Percentiles rank a stretch among this genome's conserved stretches.
Conservation (phyloP, 2,797 vertebrate genomes). For the Alca torda region DNA sequence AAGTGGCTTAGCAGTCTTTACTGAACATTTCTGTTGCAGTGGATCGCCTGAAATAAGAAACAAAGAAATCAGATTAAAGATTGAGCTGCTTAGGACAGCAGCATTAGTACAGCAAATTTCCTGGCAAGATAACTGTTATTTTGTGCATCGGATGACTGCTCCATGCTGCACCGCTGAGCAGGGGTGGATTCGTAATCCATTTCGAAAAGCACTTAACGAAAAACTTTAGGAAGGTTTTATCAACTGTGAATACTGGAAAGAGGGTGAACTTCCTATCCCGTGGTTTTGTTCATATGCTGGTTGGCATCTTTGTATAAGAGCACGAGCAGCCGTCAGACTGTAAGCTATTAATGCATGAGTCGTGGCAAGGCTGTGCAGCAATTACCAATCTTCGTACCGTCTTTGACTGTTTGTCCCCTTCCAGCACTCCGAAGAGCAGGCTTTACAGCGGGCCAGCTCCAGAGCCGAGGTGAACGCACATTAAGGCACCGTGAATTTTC, state of each 20-base stretch:
- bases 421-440: background rate
- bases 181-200: background rate
- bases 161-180: background rate
- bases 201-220: background rate
- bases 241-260: background rate
- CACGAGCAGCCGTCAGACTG: background rate
- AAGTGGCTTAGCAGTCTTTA: slow-evolving; percentile 11
- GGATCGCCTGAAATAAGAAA: slow-evolving; percentile 10
- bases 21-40: background rate
- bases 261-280: background rate
- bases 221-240: slow-evolving; percentile 27
- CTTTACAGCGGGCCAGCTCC: background rate
- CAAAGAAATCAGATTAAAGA: slow-evolving; percentile 43
- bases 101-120: slow-evolving; percentile 13
- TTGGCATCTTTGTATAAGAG: slow-evolving; percentile 3
- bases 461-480: background rate
- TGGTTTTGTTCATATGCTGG: background rate
- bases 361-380: background rate
- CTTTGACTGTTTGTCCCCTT: background rate
- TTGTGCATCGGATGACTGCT: slow-evolving; percentile 4
- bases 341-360: background rate
- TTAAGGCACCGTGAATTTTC: background rate
- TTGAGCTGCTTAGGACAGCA: slow-evolving; percentile 17
- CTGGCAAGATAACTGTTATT: background rate
- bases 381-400: background rate